Evolutionary conservation across 2,888 invertebrate species (phyloP).

Genomic region (Sphecodes monilicornis): DNA sequence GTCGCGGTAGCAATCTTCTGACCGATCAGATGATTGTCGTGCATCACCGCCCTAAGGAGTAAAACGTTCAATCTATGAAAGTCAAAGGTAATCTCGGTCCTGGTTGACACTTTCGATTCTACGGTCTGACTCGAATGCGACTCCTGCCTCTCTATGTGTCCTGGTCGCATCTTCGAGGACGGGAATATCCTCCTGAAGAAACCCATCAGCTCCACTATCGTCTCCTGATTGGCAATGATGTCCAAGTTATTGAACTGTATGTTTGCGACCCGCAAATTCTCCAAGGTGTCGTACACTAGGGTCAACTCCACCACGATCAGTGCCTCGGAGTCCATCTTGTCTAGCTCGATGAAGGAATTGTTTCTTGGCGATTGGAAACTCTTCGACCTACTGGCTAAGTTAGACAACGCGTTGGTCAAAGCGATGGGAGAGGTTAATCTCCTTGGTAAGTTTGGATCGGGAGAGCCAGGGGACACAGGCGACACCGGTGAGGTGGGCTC

Average conservation of each 20-base stretch:
- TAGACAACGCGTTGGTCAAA: constrained; percentile 86
- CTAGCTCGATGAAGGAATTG: constrained; percentile 77
- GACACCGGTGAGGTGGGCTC: constrained; percentile 96
- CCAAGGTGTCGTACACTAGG: constrained; percentile 86
- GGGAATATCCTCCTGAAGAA: constrained; percentile 92
- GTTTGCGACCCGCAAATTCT: constrained; percentile 89
- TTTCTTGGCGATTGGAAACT: constrained; percentile 74
- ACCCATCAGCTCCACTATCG: constrained; percentile 96
- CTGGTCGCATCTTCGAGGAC: constrained; percentile 66
- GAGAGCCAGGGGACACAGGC: constrained; percentile 91
- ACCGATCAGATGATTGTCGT: constrained; percentile 89
- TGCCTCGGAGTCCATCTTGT: constrained; percentile 88
- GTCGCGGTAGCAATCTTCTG: constrained; percentile 97
- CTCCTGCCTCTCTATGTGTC: constrained; percentile 73
- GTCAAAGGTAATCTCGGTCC: constrained; percentile 95
- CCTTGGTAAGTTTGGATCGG: constrained; percentile 85
- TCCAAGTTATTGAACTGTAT: constrained; percentile 97
- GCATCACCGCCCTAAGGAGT: constrained; percentile 91
- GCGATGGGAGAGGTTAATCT: constrained; percentile 86
- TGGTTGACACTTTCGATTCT: constrained; percentile 79
- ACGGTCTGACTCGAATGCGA: constrained; percentile 75
- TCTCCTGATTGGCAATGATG: constrained; percentile 98
- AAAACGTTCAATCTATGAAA: constrained; percentile 96
- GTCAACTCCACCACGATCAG: constrained; percentile 93
- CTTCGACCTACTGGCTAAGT: constrained; percentile 80